phyloP scores from a whole-genome alignment of 2,113 vertebrate species.

The Casuarius casuarius region DNA sequence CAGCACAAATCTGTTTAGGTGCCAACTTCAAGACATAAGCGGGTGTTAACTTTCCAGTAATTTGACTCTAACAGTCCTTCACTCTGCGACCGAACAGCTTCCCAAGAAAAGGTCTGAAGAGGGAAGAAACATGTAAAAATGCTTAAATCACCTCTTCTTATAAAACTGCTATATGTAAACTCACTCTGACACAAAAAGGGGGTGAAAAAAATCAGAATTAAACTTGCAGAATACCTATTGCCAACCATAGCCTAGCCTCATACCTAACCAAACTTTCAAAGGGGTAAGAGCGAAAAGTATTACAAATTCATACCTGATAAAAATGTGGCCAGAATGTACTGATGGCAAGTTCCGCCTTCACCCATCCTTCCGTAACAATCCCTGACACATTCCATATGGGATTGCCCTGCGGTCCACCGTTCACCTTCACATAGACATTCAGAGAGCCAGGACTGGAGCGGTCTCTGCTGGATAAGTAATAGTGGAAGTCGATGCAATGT shows the following conservation, averaged over 20 bases:
- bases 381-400: conserved; percentile 95
- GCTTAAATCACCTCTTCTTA: not conserved
- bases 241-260: not conserved
- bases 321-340: conserved; percentile 99
- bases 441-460: conserved; percentile 90
- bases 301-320: conserved; percentile 85
- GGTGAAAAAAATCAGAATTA: not conserved
- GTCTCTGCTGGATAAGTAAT: conserved; percentile 91
- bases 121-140: not conserved
- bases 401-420: conserved; percentile 93
- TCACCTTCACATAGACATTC: conserved; percentile 96
- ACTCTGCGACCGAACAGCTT: not conserved
- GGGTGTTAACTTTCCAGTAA: not conserved
- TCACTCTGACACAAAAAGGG: not conserved
- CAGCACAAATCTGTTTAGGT: not conserved
- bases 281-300: not conserved
- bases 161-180: accelerated
- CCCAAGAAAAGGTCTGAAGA: not conserved
- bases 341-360: conserved; percentile 94
- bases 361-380: conserved; percentile 92
- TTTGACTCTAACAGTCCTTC: not conserved
- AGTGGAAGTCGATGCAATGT: conserved; percentile 97
- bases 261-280: not conserved
- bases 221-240: not conserved
- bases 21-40: not conserved